A percentile compares a stretch with the other conserved stretches of the same genome.
phyloP scores from a whole-genome alignment of 2,888 invertebrate genomes.

The Drosophila pegasa region DNA sequence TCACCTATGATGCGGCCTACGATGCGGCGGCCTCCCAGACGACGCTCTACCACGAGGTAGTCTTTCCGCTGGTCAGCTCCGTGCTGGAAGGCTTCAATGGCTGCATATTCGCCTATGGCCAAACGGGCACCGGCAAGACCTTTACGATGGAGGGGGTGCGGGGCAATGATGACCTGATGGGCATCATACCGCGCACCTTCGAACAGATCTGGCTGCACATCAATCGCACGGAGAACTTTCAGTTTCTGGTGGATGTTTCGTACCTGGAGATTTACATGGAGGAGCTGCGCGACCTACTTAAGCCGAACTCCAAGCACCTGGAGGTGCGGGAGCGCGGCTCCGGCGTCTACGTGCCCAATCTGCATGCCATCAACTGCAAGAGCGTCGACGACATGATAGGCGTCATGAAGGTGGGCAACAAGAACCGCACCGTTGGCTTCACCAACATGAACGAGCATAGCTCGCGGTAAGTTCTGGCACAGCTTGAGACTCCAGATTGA shows the following conservation, averaged over 20 bases:
- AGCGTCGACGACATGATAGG: conserved; percentile 96
- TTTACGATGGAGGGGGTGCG: conserved; percentile 90
- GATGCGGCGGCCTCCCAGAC: conserved; percentile 94
- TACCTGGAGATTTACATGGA: conserved; percentile 99
- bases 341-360: conserved; percentile 97
- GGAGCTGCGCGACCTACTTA: conserved; percentile 91
- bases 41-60: conserved; percentile 97
- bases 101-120: conserved; percentile 99
- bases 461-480: conserved; percentile 85
- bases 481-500: not conserved
- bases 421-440: conserved; percentile 96
- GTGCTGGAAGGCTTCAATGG: conserved; percentile 99
- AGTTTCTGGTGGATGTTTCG: conserved; percentile 97
- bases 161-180: conserved; percentile 88
- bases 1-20: conserved; percentile 99
- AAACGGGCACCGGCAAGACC: conserved; percentile 97
- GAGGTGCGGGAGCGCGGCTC: conserved; percentile 89
- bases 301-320: conserved; percentile 86
- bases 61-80: conserved; percentile 96
- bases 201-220: conserved; percentile 99
- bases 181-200: conserved; percentile 98
- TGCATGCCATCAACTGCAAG: conserved; percentile 97
- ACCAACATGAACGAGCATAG: conserved; percentile 99
- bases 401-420: conserved; percentile 96
- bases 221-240: conserved; percentile 94